Evolutionary conservation across 2,113 vertebrate species (phyloP), one percentile per base, ranked within the genome.

Genomic region (Rhodinocichla rosea): DNA sequence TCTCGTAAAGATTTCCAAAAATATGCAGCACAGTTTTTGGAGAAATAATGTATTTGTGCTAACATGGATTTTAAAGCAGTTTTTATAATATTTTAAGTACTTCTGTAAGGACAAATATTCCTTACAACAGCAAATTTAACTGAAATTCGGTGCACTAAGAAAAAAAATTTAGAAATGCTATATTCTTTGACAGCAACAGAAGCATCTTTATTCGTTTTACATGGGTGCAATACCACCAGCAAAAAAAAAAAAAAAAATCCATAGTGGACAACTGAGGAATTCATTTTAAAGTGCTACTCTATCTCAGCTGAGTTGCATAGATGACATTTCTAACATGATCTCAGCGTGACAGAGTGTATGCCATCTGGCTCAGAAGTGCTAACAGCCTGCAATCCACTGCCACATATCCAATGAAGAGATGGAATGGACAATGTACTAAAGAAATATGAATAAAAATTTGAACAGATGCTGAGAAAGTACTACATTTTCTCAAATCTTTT

Each of bases 361-460:
- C 97, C 97, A 97, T 97, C 97, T 97, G 97, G 92, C 87, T 94
- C 52, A 90, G 75, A 79, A 87, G 62, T 89, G 80, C 80, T 83
- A 97, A 83, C 93, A 97, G 97, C 19, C 15, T 96, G 94, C 95
- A 87, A 94, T 97, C 88, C 96, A 89, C 81, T 93, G 90, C 69
- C 82, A 86, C 1, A 22, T 64, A 94, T 91, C 32, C 1, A 44
- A 64, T 82, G 75, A 87, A 95, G 77, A 95, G 68, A 96, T 42
- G 59, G 80, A 96, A 95, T 73, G 92, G 93, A 94, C 92, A 87
- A 59, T 49, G 63, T 59, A 87, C 73, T 84, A 86, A 87, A 94
- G 77, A 83, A 94, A 59, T 70, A 85, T 8, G 76, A 92, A 75
- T 57, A 94, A 91, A n/a, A 89, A 92, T n/a, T 77, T 77, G 21